Evolutionary conservation across 1,140 invertebrate species (phyloP).

Genomic region (Micrasema minimum): DNA sequence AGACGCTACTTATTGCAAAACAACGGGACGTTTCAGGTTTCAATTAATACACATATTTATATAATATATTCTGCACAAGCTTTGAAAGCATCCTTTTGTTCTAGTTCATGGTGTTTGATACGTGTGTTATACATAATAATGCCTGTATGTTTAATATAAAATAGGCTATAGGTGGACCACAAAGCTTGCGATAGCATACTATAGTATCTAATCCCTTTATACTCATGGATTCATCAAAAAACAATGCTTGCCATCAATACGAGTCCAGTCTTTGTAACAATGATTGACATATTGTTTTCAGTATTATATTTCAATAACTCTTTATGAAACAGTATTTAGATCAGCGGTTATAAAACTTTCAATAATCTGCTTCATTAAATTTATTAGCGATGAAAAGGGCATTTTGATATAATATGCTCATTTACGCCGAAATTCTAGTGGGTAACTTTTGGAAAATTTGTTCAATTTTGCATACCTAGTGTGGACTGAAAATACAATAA

Average conservation of each 20-base stretch:
- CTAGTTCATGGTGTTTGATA: too few relatives aligned
- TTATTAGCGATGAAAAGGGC: too few relatives aligned
- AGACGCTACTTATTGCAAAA: conserved; percentile 15
- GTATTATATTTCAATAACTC: conserved; percentile 28
- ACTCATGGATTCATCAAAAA: conserved; percentile 21
- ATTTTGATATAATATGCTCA: too few relatives aligned
- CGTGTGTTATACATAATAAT: too few relatives aligned
- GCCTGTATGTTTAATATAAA: too few relatives aligned
- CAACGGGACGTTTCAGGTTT: conserved; percentile 19
- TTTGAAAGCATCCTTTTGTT: conserved; percentile 35
- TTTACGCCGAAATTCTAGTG: too few relatives aligned
- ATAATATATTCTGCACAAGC: conserved; percentile 6
- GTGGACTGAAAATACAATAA: too few relatives aligned
- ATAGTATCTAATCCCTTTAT: conserved; percentile 30
- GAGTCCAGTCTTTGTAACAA: conserved; percentile 7
- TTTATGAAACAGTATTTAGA: too few relatives aligned
- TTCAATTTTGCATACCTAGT: too few relatives aligned
- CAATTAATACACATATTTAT: conserved; percentile 33
- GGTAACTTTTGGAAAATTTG: too few relatives aligned
- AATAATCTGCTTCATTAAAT: too few relatives aligned
- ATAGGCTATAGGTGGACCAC: neutral
- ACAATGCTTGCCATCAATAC: conserved; percentile 15
- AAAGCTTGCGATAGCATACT: conserved; percentile 14
- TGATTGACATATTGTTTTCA: conserved; percentile 27
- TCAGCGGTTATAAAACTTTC: too few relatives aligned